These are phyloP conservation scores for Drusus annulatus DNA, from an alignment of 1,140 invertebrate species.

Conservation along the genomic window DNA sequence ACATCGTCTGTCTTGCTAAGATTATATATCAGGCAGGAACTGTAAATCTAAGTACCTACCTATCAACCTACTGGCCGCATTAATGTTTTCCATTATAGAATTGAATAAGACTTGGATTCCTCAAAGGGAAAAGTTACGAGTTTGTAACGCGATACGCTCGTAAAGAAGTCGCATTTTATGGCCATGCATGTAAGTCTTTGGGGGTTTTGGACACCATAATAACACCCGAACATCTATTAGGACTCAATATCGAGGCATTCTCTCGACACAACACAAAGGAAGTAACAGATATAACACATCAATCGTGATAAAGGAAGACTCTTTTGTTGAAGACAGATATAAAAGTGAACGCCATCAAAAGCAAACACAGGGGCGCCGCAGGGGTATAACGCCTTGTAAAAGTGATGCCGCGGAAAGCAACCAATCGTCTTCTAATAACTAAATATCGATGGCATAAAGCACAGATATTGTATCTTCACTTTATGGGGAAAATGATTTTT, in stretches of 20 bases:
- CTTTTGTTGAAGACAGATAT: slow-evolving; percentile 25
- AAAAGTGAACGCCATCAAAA: slow-evolving; percentile 12
- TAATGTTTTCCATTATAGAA: too few relatives aligned
- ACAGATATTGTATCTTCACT: too few relatives aligned
- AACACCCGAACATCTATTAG: slow-evolving; percentile 19
- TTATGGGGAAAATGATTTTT: too few relatives aligned
- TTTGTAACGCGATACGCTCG: neutral
- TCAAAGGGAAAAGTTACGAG: too few relatives aligned
- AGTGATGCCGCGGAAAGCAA: too few relatives aligned
- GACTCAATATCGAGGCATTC: slow-evolving; percentile 16
- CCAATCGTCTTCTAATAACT: too few relatives aligned
- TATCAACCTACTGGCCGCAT: too few relatives aligned
- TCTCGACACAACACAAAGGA: slow-evolving; percentile 18
- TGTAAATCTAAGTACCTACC: too few relatives aligned
- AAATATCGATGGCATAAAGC: too few relatives aligned
- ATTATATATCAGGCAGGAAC: too few relatives aligned
- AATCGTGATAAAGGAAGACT: slow-evolving; percentile 14
- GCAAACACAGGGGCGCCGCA: neutral
- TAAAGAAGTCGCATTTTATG: slow-evolving; percentile 16
- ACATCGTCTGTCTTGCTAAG: too few relatives aligned
- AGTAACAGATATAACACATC: neutral
- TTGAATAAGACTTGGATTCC: too few relatives aligned
- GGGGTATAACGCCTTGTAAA: neutral
- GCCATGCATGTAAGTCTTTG: neutral
- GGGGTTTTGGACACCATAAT: neutral